Evolutionary conservation across 2,797 vertebrate genomes (phyloP), one percentile per base, ranked within the genome.

Genomic region (Macropodus opercularis): DNA sequence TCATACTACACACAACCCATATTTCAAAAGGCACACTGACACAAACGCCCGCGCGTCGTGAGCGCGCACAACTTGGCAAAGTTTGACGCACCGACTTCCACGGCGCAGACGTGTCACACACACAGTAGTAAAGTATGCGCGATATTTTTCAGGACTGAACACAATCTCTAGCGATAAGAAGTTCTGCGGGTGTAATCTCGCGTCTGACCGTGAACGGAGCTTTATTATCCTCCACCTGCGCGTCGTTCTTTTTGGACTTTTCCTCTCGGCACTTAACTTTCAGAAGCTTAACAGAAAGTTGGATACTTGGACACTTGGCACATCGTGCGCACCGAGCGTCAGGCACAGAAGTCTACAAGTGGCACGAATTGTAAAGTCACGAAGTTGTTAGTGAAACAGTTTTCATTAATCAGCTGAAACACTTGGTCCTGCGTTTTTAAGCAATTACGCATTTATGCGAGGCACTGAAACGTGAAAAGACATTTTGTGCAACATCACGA

Each of bases 91-190:
- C 63, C 0, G 59, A 68, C 65, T 65, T 61, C 32, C 24, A 22
- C 2, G 8, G 46, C 40, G 31, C 44, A 52, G 63, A 65, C 63
- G 36, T 49, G 36, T 53, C 61, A 61, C 63, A 41, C 5, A 55
- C 27, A 76, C 71, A 68, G 24, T 17, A 26, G 38, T 5, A 15
- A 86, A 83, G 53, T 81, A 89, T 85, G 75, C 77, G 38, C 49
- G 57, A 40, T 61, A 89, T 91, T 66, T 85, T 23, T 17, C 39
- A 23, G 63, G 71, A 72, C 63, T 31, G 53, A 22, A 62, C 35
- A n/a, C n/a, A n/a, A n/a, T n/a, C n/a, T n/a, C n/a, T n/a, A n/a
- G 63, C 35, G 80, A 86, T 85, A 88, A 90, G 79, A 83, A 54
- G 67, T 27, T 26, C 24, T 88, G 83, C 84, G 89, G 85, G 86